These are phyloP conservation scores for Cydia pomonella DNA, from an alignment of 1,140 invertebrate species.

Conservation along the genomic window DNA sequence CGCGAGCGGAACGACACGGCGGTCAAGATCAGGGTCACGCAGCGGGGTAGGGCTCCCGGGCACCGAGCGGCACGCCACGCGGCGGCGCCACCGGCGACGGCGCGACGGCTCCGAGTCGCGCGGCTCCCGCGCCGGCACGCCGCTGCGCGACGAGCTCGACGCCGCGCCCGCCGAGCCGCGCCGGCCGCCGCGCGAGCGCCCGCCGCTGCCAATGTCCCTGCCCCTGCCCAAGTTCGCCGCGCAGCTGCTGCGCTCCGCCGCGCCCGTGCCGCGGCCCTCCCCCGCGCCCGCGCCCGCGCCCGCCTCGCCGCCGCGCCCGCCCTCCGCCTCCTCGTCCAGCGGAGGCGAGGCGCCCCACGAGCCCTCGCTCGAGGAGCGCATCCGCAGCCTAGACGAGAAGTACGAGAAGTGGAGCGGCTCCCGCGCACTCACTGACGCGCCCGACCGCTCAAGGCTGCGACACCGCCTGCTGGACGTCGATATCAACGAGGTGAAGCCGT, in stretches of 20 bases:
- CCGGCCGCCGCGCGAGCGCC: slow-evolving; percentile 82
- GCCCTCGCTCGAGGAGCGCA: slow-evolving; percentile 91
- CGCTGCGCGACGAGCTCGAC: slow-evolving; percentile 92
- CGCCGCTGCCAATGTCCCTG: slow-evolving; percentile 85
- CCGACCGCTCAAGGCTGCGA: slow-evolving; percentile 81
- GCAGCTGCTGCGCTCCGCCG: slow-evolving; percentile 80
- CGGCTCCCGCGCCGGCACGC: slow-evolving; percentile 89
- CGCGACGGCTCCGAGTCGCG: slow-evolving; percentile 67
- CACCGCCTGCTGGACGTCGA: slow-evolving; percentile 88
- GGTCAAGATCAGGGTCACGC: slow-evolving; percentile 65
- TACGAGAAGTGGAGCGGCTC: slow-evolving; percentile 94
- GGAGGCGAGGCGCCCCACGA: slow-evolving; percentile 81
- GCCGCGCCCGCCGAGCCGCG: slow-evolving; percentile 87
- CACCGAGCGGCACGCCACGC: slow-evolving; percentile 47
- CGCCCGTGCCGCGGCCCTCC: slow-evolving; percentile 68
- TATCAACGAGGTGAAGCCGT: slow-evolving; percentile 90
- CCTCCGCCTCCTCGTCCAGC: slow-evolving; percentile 82
- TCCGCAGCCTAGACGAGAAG: slow-evolving; percentile 93
- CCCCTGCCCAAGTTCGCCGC: slow-evolving; percentile 93
- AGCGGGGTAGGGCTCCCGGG: slow-evolving; percentile 61
- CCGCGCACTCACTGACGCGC: slow-evolving; percentile 76
- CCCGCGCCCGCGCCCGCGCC: slow-evolving; percentile 67
- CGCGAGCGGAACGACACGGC: slow-evolving; percentile 49
- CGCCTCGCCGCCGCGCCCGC: slow-evolving; percentile 65
- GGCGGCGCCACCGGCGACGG: slow-evolving; percentile 59